A percentile compares a stretch with the other conserved stretches of the same genome.
These are phyloP conservation scores for Perizoma affinitatum DNA, from an alignment of 2,888 invertebrate species.

Conservation along the genomic window DNA sequence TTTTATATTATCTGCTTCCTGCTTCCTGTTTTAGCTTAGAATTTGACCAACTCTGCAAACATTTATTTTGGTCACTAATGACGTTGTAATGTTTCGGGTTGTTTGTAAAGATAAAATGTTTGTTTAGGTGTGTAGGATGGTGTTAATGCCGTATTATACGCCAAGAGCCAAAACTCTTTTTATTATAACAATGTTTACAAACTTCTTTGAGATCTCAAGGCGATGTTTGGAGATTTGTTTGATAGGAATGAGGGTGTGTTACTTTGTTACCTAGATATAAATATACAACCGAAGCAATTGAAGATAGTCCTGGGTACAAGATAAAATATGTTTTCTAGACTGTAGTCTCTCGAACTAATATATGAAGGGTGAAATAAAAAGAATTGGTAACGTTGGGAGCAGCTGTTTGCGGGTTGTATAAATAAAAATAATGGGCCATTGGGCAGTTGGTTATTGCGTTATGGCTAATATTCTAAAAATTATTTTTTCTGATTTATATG, in stretches of 20 bases:
- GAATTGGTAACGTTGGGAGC: slow-evolving; percentile 13
- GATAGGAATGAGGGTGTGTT: too few species aligned
- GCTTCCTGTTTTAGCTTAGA: not conserved
- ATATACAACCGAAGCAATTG: too few species aligned
- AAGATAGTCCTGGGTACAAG: not conserved
- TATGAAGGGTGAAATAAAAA: slow-evolving; percentile 6
- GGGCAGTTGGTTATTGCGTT: slow-evolving; percentile 13
- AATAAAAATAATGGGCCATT: slow-evolving; percentile 26
- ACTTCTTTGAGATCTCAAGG: too few species aligned
- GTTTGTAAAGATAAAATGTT: slow-evolving; percentile 42
- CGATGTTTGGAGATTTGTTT: too few species aligned
- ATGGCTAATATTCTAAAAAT: not conserved
- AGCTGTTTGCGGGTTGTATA: slow-evolving; percentile 21
- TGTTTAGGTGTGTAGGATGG: slow-evolving; percentile 34
- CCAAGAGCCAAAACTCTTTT: not conserved
- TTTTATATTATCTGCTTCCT: too few species aligned
- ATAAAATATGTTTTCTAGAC: not conserved
- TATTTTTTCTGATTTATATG: not conserved
- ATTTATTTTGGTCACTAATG: slow-evolving; percentile 45
- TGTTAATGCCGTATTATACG: slow-evolving; percentile 16
- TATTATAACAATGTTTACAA: not conserved
- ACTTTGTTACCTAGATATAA: too few species aligned
- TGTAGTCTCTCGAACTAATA: slow-evolving; percentile 1
- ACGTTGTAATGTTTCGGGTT: slow-evolving; percentile 36
- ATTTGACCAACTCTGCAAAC: slow-evolving; percentile 36